These are phyloP conservation scores for Melitaea athalia DNA, from an alignment of 2,888 invertebrate genomes.

Conservation along the genomic window DNA sequence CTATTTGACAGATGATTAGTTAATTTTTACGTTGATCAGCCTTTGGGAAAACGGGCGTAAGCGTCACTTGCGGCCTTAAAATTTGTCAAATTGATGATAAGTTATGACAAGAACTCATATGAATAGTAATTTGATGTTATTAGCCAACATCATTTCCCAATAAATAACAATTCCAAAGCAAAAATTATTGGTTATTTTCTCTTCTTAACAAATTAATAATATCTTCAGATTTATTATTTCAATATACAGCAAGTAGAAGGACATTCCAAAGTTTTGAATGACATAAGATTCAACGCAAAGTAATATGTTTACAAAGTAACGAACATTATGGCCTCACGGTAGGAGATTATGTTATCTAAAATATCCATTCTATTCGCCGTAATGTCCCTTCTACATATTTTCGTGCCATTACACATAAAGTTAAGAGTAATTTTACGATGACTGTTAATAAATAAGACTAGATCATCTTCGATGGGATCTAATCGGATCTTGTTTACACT, in stretches of 20 bases:
- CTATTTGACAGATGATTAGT: too few species aligned
- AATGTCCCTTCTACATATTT: constrained; percentile 22
- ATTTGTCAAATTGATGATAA: too few species aligned
- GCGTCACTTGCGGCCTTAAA: too few species aligned
- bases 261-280: background rate
- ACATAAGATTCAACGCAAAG: background rate
- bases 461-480: constrained; percentile 68
- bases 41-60: too few species aligned
- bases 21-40: too few species aligned
- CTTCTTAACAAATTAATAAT: background rate
- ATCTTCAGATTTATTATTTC: background rate
- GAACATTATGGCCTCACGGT: background rate
- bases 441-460: constrained; percentile 71
- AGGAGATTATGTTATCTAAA: constrained; percentile 2
- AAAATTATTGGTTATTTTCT: too few species aligned
- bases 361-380: constrained; percentile 18
- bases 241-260: background rate
- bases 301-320: constrained; percentile 1
- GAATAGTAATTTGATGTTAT: too few species aligned
- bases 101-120: too few species aligned
- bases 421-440: constrained; percentile 58
- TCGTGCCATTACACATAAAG: constrained; percentile 44
- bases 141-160: too few species aligned
- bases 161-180: too few species aligned
- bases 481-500: constrained; percentile 77